phyloP scores from a whole-genome alignment of 1,140 invertebrate genomes.

The Yoshiicerus persimilis region DNA sequence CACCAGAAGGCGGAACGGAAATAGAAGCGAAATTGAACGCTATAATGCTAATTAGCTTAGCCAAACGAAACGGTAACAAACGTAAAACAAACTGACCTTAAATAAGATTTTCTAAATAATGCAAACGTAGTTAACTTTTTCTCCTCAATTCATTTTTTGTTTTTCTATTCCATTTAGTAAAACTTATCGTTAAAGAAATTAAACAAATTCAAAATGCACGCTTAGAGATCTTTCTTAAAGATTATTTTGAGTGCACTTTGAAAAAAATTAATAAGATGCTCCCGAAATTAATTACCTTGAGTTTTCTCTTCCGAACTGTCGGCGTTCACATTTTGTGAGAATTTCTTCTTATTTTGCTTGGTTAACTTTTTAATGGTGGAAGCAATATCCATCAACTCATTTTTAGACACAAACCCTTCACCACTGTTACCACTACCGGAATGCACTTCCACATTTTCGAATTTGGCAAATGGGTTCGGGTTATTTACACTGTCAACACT shows the following conservation, averaged over 20 bases:
- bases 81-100: neutral
- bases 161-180: too few species aligned
- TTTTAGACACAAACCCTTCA: neutral
- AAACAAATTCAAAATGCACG: too few species aligned
- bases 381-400: neutral
- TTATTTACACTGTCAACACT: neutral
- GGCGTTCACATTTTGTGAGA: neutral
- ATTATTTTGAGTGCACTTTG: too few species aligned
- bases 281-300: slow-evolving; percentile 2
- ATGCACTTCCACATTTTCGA: neutral
- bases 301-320: neutral
- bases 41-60: neutral
- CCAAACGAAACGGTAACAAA: neutral
- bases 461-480: neutral
- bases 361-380: neutral
- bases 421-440: neutral
- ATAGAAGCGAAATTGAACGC: neutral
- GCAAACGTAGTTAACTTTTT: too few species aligned
- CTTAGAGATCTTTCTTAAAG: too few species aligned
- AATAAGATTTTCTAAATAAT: neutral
- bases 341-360: neutral
- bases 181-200: too few species aligned
- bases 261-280: too few species aligned
- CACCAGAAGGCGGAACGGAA: neutral
- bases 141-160: too few species aligned